Base-by-base conservation (phyloP, 2,113 vertebrate genomes). In the Lanius collurio region DNA sequence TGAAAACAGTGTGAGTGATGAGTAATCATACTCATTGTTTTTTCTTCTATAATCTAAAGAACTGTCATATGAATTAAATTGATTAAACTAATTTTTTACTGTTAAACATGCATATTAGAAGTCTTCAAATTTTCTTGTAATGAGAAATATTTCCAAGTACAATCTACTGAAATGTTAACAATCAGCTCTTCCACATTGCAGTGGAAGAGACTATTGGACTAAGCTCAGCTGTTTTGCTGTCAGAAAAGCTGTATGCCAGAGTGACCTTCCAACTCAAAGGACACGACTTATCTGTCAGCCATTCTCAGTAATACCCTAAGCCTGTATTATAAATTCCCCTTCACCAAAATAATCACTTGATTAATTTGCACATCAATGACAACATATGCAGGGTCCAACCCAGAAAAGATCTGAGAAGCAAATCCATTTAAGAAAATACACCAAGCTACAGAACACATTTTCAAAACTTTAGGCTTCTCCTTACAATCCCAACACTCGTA, bases 221-320 rank as follows among this genome's bases (percentile, higher is more conserved):
- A 70, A 50, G 46, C n/a, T 93, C 71, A 90, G 64, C 17, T 59
- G 55, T 89, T 94, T 88, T 70, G 15, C 68, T 63, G 24, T 80
- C 75, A 81, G 71, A 86, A 96, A 94, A 86, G 52, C 93, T 88
- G 50, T 37, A 56, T 90, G 90, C 26, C 56, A 37, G 75, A 91
- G 13, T 96, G 96, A 96, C 92, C 95, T 97, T 95, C 91, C 90
- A 92, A 75, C 33, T 88, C 56, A 91, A 87, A 96, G 94, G 94
- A 96, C 73, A 90, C 55, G 75, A 69, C 56, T 95, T 88, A 96
- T 96, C 90, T 86, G 82, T 41, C 82, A 75, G 64, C 35, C 85
- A 67, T 77, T 90, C 78, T 81, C 92, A 18, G 60, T 95, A 97
- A 97, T 96, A 93, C 93, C 28, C 60, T 96, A 93, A 96, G 90